phyloP scores from a whole-genome alignment of 2,113 vertebrate genomes.

The Megaceryle torquata region DNA sequence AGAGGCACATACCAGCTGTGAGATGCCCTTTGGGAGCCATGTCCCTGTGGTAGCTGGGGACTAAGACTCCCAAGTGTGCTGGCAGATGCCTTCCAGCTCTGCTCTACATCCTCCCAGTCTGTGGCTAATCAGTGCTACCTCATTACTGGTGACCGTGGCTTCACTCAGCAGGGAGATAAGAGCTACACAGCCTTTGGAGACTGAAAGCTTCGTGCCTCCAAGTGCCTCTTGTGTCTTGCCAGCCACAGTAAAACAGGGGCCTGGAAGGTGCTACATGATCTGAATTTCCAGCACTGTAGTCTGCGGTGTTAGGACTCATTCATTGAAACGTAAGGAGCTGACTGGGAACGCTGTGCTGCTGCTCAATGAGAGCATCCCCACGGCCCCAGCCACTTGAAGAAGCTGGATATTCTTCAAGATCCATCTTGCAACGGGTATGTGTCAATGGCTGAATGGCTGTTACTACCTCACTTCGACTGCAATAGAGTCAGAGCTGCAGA shows the following conservation, averaged over 20 bases:
- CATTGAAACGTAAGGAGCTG: not conserved
- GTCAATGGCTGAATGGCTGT: not conserved
- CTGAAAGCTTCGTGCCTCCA: not conserved
- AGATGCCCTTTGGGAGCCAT: not conserved
- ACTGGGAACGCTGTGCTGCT: no score
- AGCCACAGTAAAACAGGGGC: not conserved
- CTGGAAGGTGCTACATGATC: not conserved
- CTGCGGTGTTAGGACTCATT: not conserved
- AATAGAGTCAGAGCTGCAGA: not conserved
- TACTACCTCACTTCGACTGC: not conserved
- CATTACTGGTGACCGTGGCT: not conserved
- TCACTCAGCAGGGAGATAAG: not conserved
- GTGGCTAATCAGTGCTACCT: not conserved
- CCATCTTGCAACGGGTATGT: rapidly evolving
- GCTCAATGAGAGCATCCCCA: not conserved
- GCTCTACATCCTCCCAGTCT: not conserved
- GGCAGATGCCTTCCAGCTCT: not conserved
- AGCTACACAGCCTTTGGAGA: not conserved
- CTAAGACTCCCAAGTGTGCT: not conserved
- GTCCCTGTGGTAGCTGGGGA: rapidly evolving
- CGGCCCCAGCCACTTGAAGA: not conserved
- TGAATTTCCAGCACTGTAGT: not conserved
- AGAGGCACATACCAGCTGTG: not conserved
- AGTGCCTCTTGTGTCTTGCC: not conserved
- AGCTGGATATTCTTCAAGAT: not conserved